Evolutionary conservation across 2,113 vertebrate genomes (phyloP), one percentile per base, ranked within the genome.

Genomic region (Tyrannus savana): DNA sequence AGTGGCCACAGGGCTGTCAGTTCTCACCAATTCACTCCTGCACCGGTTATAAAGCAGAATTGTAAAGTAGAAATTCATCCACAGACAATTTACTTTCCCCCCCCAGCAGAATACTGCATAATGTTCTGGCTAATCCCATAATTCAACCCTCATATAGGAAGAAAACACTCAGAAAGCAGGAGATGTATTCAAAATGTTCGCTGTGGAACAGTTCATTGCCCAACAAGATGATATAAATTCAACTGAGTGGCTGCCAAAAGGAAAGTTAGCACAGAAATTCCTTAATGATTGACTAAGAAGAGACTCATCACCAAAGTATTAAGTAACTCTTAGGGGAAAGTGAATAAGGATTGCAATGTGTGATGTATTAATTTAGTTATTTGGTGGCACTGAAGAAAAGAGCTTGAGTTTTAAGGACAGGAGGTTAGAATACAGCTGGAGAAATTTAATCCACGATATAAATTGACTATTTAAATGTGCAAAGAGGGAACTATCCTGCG

Each of bases 261-360:
- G 16, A 86, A 87, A 96, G 59, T 60, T 23, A 86, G 47, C 62
- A 59, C 68, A 95, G 81, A 63, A 88, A 97, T 96, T 96, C 95
- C 95, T 90, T 44, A 42, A 56, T 67, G 81, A 84, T 56, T 71
- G 35, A 55, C 90, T 88, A 95, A 95, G 50, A 62, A 27, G 73
- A 90, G 90, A 71, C 33, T 86, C 83, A 77, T 80, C 90, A 95
- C 63, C 59, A 7, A 96, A 68, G 52, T 3, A 96, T 92, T 86
- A 80, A 90, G 72, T 59, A 95, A 95, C 84, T 96, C 95, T 78
- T 84, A 6, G 5, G 92, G 95, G 93, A 94, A 78, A 41, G 44
- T 49, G 76, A 90, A 56, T 63, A 84, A 64, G 44, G 62, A 78
- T 12, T 86, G 73, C 72, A 94, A 52, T 7, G 24, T 49, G 19